Percentiles rank a stretch among this genome's conserved stretches.
Conservation (phyloP, 1,140 invertebrate genomes). For the Rhyzopertha dominica region DNA sequence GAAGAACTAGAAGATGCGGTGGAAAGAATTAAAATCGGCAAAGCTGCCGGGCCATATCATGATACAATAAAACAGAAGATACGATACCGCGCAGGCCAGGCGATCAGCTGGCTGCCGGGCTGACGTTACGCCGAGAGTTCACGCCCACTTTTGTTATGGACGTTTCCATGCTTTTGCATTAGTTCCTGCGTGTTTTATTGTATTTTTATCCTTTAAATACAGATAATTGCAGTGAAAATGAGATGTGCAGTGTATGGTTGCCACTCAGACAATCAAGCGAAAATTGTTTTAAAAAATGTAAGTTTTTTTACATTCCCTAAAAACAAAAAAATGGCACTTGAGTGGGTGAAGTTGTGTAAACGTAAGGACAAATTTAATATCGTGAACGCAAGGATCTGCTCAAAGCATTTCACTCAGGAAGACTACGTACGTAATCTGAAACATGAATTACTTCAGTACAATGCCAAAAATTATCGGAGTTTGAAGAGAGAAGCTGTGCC, state of each 20-base stretch:
- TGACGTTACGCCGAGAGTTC: no score
- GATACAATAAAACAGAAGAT: no score
- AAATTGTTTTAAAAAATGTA: constrained; percentile 8
- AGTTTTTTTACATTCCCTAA: constrained; percentile 16
- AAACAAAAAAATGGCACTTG: constrained; percentile 1
- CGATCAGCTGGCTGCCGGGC: no score
- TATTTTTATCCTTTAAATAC: no score
- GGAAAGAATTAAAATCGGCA: constrained; percentile 4
- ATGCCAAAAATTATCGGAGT: constrained; percentile 13
- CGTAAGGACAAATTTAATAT: constrained; percentile 15
- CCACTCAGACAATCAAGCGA: constrained; percentile 15
- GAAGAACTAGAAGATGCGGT: constrained; percentile 3
- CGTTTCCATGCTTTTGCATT: no score
- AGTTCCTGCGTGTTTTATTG: no score
- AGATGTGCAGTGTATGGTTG: constrained; percentile 18
- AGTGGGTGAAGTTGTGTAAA: constrained; percentile 2
- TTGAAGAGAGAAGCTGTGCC: constrained; percentile 14
- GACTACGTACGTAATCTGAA: constrained; percentile 16
- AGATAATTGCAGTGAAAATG: no score
- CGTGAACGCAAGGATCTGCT: constrained; percentile 10
- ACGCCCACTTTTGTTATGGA: no score
- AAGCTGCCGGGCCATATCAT: neutral
- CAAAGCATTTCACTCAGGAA: constrained; percentile 14
- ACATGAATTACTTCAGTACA: constrained; percentile 12
- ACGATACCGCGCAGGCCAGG: no score